These are phyloP conservation scores for Perizoma affinitatum DNA, from an alignment of 2,888 invertebrate genomes.

Conservation along the genomic window DNA sequence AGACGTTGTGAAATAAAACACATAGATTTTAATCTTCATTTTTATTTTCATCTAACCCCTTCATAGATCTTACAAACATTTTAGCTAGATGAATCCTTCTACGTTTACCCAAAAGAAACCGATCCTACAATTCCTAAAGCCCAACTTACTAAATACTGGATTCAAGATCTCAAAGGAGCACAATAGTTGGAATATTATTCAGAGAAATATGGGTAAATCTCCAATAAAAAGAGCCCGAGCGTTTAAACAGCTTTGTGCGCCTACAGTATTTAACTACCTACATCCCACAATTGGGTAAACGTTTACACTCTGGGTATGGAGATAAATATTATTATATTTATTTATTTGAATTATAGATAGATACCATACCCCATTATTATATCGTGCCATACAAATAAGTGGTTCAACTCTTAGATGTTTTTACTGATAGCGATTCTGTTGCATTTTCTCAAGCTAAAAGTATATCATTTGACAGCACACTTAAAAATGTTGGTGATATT, in stretches of 20 bases:
- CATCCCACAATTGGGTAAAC: constrained; percentile 23
- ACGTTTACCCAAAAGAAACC: constrained; percentile 27
- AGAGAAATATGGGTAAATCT: no score
- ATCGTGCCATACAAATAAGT: no score
- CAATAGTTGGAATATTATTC: background rate
- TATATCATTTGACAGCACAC: no score
- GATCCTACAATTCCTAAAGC: constrained; percentile 4
- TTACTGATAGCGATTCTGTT: no score
- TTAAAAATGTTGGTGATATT: no score
- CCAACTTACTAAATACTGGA: constrained; percentile 19
- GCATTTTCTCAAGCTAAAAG: no score
- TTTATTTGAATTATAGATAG: no score
- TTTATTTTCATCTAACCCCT: constrained; percentile 21
- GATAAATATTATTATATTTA: no score
- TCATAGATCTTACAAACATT: background rate
- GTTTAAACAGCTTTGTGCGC: constrained; percentile 3
- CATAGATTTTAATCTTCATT: constrained; percentile 7
- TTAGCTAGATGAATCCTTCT: constrained; percentile 2
- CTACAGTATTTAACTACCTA: constrained; percentile 13
- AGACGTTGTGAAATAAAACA: constrained; percentile 14
- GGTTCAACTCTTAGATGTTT: no score
- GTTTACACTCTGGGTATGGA: background rate
- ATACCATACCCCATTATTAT: no score
- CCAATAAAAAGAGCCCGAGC: no score
- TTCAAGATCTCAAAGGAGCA: constrained; percentile 13